These are phyloP conservation scores for Shinisaurus crocodilurus DNA, from an alignment of 2,113 vertebrate species.

Conservation along the genomic window DNA sequence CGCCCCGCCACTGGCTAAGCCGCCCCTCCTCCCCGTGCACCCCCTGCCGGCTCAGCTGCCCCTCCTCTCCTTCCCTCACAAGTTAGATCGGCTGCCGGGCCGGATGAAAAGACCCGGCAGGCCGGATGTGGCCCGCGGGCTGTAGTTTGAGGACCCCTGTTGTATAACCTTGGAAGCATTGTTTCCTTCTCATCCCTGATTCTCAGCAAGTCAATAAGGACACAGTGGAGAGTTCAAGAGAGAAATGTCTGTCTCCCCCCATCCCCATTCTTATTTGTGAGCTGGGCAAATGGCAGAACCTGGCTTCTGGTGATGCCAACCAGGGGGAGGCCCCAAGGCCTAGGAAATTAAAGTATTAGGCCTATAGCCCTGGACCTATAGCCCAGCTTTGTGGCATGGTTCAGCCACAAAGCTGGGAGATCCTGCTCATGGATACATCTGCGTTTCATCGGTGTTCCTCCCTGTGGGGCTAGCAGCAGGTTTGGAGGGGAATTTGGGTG, in stretches of 20 bases:
- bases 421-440: not conserved
- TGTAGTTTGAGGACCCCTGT: too few relatives aligned
- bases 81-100: too few relatives aligned
- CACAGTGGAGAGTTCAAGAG: not conserved
- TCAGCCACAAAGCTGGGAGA: not conserved
- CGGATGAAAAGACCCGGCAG: too few relatives aligned
- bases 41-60: too few relatives aligned
- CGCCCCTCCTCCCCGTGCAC: too few relatives aligned
- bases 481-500: not conserved
- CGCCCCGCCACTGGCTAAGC: too few relatives aligned
- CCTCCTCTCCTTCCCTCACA: too few relatives aligned
- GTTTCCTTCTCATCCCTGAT: not conserved
- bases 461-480: not conserved
- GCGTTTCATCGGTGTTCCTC: not conserved
- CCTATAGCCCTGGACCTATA: not conserved
- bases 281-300: not conserved
- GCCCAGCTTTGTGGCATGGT: not conserved
- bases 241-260: too few relatives aligned
- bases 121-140: too few relatives aligned
- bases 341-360: not conserved
- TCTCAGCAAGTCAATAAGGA: not conserved
- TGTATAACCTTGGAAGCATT: not conserved
- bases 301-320: not conserved
- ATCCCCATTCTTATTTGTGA: not conserved
- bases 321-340: not conserved